Base-by-base conservation (phyloP, 2,888 invertebrate species). In the Marronus borbonicus region DNA sequence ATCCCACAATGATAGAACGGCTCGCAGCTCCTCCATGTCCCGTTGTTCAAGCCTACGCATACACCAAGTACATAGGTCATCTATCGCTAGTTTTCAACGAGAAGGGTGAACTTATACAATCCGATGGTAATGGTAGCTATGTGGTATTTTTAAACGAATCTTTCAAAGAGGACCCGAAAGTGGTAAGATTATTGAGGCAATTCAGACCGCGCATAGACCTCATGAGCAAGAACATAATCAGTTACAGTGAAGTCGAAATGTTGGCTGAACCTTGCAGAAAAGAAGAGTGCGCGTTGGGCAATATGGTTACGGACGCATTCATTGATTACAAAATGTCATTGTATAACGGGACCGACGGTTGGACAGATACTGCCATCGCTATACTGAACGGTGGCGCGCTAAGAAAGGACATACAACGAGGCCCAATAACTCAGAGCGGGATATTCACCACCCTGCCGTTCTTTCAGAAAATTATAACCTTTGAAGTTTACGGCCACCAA, bases 31-130 rank as follows among this genome's bases (percentile, higher is more conserved):
- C 44, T 7, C 17, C 17, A 50, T 50, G 50, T 1, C 95, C 95
- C 0, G 95, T 96, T 0, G 96, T 97, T 0, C 97, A 97, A 89
- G 97, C 96, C 1, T 97, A 94, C 84, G 96, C 96, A 0, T 96
- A 94, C 85, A 97, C 97, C 0, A 97, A 97, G 89, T 98, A 97
- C 86, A 89, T 98, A 79, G 98, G 98, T 0, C 92, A 93, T 84
- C 88, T 98, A 31, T 91, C 93, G 79, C 81, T 92, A 82, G 87
- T 90, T 65, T 97, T 98, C 85, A 91, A 97, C 87, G 88, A 89
- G 0, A 85, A 91, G 3, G 97, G 97, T 5, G 93, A 95, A 85
- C 88, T 97, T 2, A 86, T 90, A 0, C 86, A 88, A 0, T 94
- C 92, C 84, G 86, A 90, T 80, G 97, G 97, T 1, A 93, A 93